Evolutionary conservation across 2,888 invertebrate species (phyloP).

Genomic region (Mimachlamys varia): DNA sequence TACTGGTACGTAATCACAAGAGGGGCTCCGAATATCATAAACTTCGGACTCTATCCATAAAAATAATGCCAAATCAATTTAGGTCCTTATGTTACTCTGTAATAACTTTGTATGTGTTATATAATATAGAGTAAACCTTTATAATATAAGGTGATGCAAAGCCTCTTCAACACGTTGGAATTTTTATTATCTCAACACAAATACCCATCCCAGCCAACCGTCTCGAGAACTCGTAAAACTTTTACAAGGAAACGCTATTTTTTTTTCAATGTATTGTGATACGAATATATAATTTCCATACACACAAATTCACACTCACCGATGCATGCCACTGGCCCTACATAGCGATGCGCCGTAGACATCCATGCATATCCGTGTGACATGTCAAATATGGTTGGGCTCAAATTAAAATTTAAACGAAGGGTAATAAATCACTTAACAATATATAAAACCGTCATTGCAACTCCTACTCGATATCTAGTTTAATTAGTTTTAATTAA

Average conservation of each 20-base stretch:
- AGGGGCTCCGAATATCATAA: no score
- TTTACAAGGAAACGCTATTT: neutral
- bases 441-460: neutral
- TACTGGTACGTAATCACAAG: no score
- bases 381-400: neutral
- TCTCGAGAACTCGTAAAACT: neutral
- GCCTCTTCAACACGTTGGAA: no score
- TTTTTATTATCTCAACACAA: no score
- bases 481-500: neutral
- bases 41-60: no score
- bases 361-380: neutral
- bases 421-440: neutral
- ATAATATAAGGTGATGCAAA: no score
- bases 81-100: no score
- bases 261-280: neutral
- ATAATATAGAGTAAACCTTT: no score
- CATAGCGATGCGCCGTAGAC: neutral
- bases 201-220: neutral
- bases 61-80: no score
- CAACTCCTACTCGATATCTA: no score
- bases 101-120: no score
- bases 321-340: neutral
- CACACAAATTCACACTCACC: neutral
- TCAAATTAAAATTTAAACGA: neutral
- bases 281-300: neutral